Percentiles rank a stretch among this genome's conserved stretches.
phyloP scores from a whole-genome alignment of 92 coral and sea anemone genomes.

The Bergia puertoricense region DNA sequence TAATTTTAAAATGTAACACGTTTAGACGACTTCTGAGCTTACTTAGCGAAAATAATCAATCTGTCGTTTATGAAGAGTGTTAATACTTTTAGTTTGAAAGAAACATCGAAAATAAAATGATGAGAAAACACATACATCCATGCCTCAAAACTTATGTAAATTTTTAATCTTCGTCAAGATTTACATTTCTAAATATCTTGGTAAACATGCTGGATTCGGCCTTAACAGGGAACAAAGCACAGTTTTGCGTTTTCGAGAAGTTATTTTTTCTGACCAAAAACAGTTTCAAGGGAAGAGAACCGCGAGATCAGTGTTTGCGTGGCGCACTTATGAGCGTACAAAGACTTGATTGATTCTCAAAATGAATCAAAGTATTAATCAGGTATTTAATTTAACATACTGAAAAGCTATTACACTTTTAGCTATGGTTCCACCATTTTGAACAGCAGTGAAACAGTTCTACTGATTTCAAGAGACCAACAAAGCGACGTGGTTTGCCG shows the following conservation, averaged over 20 bases:
- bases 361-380: too few relatives aligned
- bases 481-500: too few relatives aligned
- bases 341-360: too few relatives aligned
- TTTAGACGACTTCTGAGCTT: not conserved
- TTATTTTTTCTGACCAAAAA: not conserved
- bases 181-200: not conserved
- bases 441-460: too few relatives aligned
- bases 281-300: not conserved
- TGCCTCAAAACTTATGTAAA: not conserved
- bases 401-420: too few relatives aligned
- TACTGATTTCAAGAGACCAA: too few relatives aligned
- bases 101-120: not conserved
- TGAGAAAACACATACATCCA: not conserved
- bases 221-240: too few relatives aligned
- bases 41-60: not conserved
- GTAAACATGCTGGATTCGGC: not conserved
- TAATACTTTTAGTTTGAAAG: not conserved
- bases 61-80: not conserved
- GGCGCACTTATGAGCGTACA: too few relatives aligned
- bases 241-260: not conserved
- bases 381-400: too few relatives aligned
- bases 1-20: not conserved
- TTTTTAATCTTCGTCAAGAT: too few relatives aligned
- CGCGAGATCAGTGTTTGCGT: not conserved
- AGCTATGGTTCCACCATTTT: too few relatives aligned